Conservation (phyloP, 2,888 invertebrate species). For the Rosalia funebris region DNA sequence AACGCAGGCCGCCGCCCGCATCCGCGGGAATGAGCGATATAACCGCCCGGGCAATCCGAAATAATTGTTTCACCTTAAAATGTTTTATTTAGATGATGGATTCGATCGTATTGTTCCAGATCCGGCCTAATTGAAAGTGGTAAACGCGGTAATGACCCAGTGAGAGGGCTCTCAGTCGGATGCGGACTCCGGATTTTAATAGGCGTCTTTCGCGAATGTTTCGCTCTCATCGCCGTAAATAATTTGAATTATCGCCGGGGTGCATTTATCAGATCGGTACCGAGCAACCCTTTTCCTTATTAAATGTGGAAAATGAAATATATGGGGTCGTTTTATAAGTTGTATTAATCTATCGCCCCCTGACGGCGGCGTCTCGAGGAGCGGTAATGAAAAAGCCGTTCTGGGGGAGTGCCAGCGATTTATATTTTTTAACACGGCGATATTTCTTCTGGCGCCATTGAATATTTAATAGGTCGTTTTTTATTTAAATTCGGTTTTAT, state of each 20-base stretch:
- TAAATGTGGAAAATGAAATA: conserved; percentile 19
- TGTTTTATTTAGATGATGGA: conserved; percentile 29
- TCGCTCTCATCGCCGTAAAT: conserved; percentile 9
- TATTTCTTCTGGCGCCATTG: conserved; percentile 5
- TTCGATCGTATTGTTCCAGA: conserved; percentile 30
- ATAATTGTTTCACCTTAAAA: conserved; percentile 43
- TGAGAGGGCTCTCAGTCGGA: background rate
- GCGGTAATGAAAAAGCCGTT: conserved; percentile 14
- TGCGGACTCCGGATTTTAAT: conserved; percentile 5
- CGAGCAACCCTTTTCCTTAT: conserved; percentile 22
- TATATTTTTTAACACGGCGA: conserved; percentile 12
- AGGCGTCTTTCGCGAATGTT: conserved; percentile 7
- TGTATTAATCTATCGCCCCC: conserved; percentile 13
- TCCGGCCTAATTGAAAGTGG: conserved; percentile 29
- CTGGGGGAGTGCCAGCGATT: conserved; percentile 2
- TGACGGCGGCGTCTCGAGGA: background rate
- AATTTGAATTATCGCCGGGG: conserved; percentile 16
- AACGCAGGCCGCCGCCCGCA: background rate
- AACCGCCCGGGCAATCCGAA: conserved; percentile 13
- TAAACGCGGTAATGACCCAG: conserved; percentile 29
- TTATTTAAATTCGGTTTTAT: background rate
- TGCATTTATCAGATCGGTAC: conserved; percentile 16
- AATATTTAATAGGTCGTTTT: conserved; percentile 18
- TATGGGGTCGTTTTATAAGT: conserved; percentile 17
- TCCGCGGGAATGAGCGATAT: background rate